Percentiles rank a stretch among this genome's conserved stretches.
These are phyloP conservation scores for Leptobrachium ailaonicum DNA, from an alignment of 2,113 vertebrate species.

Conservation along the genomic window DNA sequence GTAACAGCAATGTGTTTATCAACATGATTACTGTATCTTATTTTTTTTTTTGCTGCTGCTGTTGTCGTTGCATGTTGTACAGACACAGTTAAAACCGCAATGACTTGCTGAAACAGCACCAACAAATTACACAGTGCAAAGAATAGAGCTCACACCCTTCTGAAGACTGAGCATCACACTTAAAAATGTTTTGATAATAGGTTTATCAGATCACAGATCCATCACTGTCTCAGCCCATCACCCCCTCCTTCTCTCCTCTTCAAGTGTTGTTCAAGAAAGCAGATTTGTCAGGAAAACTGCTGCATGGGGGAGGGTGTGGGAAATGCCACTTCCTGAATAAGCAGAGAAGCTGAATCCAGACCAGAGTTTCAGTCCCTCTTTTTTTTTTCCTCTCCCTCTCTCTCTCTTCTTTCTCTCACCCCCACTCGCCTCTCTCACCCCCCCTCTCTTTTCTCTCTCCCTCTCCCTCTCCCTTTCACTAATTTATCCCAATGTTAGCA, in stretches of 20 bases:
- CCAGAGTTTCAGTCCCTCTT: slow-evolving; percentile 84
- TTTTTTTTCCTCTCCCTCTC: slow-evolving; percentile 54
- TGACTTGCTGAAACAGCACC: slow-evolving; percentile 39
- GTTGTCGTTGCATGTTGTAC: neutral
- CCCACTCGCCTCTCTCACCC: slow-evolving; percentile 58
- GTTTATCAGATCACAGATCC: slow-evolving; percentile 57
- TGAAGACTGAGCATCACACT: slow-evolving; percentile 53
- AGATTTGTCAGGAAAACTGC: slow-evolving; percentile 75
- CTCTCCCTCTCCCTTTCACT: slow-evolving; percentile 75
- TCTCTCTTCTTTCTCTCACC: slow-evolving; percentile 58
- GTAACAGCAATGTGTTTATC: neutral
- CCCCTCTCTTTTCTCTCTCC: slow-evolving; percentile 67
- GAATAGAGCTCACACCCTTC: slow-evolving; percentile 30
- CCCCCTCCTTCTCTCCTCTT: slow-evolving; percentile 51
- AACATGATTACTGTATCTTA: slow-evolving; percentile 7
- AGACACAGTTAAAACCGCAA: slow-evolving; percentile 32
- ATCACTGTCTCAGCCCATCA: slow-evolving; percentile 29
- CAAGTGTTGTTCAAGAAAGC: slow-evolving; percentile 77
- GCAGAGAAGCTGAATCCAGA: slow-evolving; percentile 76
- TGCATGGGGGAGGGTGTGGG: slow-evolving; percentile 58
- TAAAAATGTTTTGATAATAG: slow-evolving; percentile 61
- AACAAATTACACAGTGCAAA: slow-evolving; percentile 30
- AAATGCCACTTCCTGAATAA: slow-evolving; percentile 82
- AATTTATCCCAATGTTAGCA: slow-evolving; percentile 84
- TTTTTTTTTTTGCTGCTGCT: no score